Conservation (phyloP, 2,797 vertebrate species). For the Euphonia xanthogaster region DNA sequence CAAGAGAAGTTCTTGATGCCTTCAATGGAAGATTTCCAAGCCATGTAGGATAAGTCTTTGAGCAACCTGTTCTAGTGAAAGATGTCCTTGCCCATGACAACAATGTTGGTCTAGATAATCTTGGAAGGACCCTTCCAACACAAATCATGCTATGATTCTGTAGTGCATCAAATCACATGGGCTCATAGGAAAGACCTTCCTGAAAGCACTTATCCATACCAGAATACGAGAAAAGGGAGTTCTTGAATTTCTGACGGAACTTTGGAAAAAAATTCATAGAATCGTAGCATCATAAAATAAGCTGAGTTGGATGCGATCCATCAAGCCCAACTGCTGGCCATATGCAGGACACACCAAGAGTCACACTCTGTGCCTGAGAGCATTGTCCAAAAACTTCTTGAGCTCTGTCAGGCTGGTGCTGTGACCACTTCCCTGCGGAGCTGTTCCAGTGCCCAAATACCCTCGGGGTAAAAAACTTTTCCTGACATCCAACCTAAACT, state of each 20-base stretch:
- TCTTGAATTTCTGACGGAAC: neutral
- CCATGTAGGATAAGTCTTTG: rapidly evolving
- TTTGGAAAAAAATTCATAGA: neutral
- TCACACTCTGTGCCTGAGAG: neutral
- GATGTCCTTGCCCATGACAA: no score
- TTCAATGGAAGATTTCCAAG: neutral
- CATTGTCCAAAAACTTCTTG: rapidly evolving
- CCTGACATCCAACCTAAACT: neutral
- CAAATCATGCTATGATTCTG: neutral
- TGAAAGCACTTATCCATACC: neutral
- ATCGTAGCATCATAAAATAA: neutral
- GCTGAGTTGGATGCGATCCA: neutral
- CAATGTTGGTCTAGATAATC: rapidly evolving
- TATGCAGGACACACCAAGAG: no score
- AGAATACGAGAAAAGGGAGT: neutral
- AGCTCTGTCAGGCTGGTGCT: neutral
- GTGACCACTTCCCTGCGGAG: neutral
- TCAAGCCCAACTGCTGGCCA: no score
- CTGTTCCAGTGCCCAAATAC: neutral
- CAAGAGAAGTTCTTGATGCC: neutral
- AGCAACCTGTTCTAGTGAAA: neutral
- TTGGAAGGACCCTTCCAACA: neutral
- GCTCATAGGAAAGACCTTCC: neutral
- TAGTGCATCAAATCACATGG: rapidly evolving
- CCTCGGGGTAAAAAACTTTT: rapidly evolving